Evolutionary conservation across 2,888 invertebrate genomes (phyloP).

Genomic region (Cephus pygmeus): DNA sequence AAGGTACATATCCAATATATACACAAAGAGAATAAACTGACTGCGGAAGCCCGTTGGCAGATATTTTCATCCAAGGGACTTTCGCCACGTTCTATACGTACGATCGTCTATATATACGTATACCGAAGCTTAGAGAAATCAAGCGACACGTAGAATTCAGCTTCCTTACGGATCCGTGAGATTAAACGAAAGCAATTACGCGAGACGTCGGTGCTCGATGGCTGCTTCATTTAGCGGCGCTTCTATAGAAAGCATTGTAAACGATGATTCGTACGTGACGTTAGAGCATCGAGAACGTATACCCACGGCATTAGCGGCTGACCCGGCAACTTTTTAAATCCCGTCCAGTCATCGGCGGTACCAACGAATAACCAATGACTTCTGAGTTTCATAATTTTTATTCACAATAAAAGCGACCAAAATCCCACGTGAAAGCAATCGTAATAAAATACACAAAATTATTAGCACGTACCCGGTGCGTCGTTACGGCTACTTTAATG

Average conservation of each 20-base stretch:
- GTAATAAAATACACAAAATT: neutral
- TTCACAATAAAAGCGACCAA: neutral
- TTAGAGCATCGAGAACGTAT: neutral
- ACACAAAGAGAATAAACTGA: neutral
- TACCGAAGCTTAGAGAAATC: neutral
- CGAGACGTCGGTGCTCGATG: slow-evolving; percentile 28
- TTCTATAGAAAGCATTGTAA: slow-evolving; percentile 7
- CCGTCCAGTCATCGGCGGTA: slow-evolving; percentile 21
- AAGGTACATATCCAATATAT: neutral
- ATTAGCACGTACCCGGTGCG: neutral
- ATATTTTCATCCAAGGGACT: neutral
- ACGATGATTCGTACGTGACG: neutral
- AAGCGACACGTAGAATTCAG: neutral
- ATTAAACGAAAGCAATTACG: slow-evolving; percentile 46
- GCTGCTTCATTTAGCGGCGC: slow-evolving; percentile 14
- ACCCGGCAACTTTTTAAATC: slow-evolving; percentile 32
- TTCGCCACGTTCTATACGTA: neutral
- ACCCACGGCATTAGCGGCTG: slow-evolving; percentile 15
- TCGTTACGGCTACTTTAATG: neutral
- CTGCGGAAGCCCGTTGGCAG: neutral
- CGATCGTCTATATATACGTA: neutral
- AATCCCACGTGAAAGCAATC: neutral
- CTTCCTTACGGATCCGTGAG: slow-evolving; percentile 6
- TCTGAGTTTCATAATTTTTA: neutral
- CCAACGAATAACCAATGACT: neutral